Evolutionary conservation across 1,140 invertebrate species (phyloP), one percentile per base, ranked within the genome.

Genomic region (Tetramorium alpestre): DNA sequence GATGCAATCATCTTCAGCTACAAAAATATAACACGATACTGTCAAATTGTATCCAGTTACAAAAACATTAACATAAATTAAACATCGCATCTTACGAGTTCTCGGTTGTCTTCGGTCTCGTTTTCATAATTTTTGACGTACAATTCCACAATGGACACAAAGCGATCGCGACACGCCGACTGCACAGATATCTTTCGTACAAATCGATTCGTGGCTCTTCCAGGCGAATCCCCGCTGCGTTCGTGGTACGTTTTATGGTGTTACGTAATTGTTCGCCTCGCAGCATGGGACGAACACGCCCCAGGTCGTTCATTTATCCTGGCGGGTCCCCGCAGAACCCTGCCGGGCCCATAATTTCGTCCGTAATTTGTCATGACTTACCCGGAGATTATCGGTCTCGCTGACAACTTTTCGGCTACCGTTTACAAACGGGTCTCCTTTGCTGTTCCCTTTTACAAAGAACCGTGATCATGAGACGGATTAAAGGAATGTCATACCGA

Each of bases 301-400:
- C 92, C 92, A 87, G 67, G 69, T 80, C 85, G 86, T 86, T 91
- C 91, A 93, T 94, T 94, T 90, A 91, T 92, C 73, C 77, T 47
- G 76, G 18, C 78, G 51, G 77, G 64, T 67, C 72, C 51, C 38
- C 75, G 51, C 69, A 69, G 84, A 58, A 85, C 70, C 75, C 54
- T 70, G 58, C 56, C 51, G 60, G 67, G 73, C 65, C 85, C 85
- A 85, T 91, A 91, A 91, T 85, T 84, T 90, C 49, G 86, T 67
- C 87, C 80, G 90, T 90, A 93, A 94, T 95, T 94, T 94, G 93
- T 95, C 94, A 95, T 90, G 94, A 95, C 94, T 95, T 94, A 94
- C 90, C 91, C 88, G 65, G 91, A 94, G 94, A 95, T 95, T 94
- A 94, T 92, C 75, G 88, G 92, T 92, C 89, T 93, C 91, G 94